Evolutionary conservation across 2,888 invertebrate genomes (phyloP).

Genomic region (Hydroisotoma schaefferi): DNA sequence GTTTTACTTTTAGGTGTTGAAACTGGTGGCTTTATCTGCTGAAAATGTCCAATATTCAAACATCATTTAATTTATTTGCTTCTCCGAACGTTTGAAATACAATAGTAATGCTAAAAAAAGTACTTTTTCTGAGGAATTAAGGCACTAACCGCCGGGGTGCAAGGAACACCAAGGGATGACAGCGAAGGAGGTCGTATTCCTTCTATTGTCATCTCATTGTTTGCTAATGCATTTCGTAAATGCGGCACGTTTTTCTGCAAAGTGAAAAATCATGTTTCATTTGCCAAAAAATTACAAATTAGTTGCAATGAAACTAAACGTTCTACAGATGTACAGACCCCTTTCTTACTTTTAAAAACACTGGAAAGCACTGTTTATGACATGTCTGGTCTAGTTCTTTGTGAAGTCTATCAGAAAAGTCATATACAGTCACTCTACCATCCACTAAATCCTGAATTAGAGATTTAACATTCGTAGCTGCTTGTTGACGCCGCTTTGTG

Average conservation of each 20-base stretch:
- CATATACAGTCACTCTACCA: slow-evolving; percentile 90
- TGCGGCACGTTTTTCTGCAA: slow-evolving; percentile 90
- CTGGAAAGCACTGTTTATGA: slow-evolving; percentile 96
- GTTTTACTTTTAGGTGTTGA: too few relatives aligned
- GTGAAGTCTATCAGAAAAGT: slow-evolving; percentile 92
- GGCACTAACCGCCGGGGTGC: slow-evolving; percentile 46
- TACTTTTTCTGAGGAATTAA: slow-evolving; percentile 49
- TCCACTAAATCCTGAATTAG: slow-evolving; percentile 95
- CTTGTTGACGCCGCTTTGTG: slow-evolving; percentile 87
- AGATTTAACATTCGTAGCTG: slow-evolving; percentile 67
- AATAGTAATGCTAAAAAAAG: too few relatives aligned
- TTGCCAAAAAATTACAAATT: not conserved
- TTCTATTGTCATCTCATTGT: slow-evolving; percentile 87
- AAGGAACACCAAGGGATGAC: slow-evolving; percentile 55
- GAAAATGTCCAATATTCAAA: too few relatives aligned
- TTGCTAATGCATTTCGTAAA: slow-evolving; percentile 81
- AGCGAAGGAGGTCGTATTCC: slow-evolving; percentile 88
- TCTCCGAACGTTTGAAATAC: too few relatives aligned
- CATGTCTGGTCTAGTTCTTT: slow-evolving; percentile 91
- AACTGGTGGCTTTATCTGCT: too few relatives aligned
- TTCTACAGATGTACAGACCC: too few relatives aligned
- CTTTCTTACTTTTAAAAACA: slow-evolving; percentile 74
- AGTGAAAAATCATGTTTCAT: slow-evolving; percentile 34
- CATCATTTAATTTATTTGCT: too few relatives aligned
- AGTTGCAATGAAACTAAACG: too few relatives aligned